A percentile compares a stretch with the other conserved stretches of the same genome.
Evolutionary conservation across 2,797 vertebrate species (phyloP).

Genomic region (Myotis planiceps): DNA sequence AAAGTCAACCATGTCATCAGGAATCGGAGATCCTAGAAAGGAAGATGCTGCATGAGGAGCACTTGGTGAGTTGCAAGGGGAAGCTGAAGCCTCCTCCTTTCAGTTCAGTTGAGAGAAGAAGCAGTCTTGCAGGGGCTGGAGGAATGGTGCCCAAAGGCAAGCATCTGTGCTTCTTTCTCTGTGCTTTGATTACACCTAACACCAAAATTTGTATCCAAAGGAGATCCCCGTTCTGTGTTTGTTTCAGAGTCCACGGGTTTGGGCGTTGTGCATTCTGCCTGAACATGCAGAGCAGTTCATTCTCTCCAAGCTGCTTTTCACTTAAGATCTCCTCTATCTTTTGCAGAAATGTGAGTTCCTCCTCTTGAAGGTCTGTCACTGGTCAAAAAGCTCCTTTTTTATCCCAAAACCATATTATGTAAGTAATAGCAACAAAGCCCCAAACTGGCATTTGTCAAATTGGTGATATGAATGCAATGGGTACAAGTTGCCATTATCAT

Average conservation of each 20-base stretch:
- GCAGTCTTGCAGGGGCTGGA: not conserved
- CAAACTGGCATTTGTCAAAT: not conserved
- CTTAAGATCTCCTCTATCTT: not conserved
- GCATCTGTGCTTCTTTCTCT: not conserved
- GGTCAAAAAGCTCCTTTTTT: not conserved
- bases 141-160: not conserved
- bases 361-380: constrained; percentile 56
- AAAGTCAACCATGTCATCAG: not conserved
- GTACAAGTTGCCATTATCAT: not conserved
- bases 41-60: not conserved
- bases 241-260: not conserved
- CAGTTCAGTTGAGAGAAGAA: not conserved
- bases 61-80: constrained; percentile 63
- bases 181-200: not conserved
- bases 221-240: not conserved
- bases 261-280: not conserved
- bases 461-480: not conserved
- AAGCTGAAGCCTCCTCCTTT: not conserved
- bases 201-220: not conserved
- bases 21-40: constrained; percentile 39
- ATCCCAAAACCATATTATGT: constrained; percentile 12
- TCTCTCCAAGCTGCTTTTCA: not conserved
- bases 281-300: not conserved
- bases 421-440: constrained; percentile 41
- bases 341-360: constrained; percentile 78